Percentiles rank a stretch among this genome's conserved stretches.
phyloP scores from a whole-genome alignment of 2,797 vertebrate genomes.

The Propithecus deckenii region DNA sequence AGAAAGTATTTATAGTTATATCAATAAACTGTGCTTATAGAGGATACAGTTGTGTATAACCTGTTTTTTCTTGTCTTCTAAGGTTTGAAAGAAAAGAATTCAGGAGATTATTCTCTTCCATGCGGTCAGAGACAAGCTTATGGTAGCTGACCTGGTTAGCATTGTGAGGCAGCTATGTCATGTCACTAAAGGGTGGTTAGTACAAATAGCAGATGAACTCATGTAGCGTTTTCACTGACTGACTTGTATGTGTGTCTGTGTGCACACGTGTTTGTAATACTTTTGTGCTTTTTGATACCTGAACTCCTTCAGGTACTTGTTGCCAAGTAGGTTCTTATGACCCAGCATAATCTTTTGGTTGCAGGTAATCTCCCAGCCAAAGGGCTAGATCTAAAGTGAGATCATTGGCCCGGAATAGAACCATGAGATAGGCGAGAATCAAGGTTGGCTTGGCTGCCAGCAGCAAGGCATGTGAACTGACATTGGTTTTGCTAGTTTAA shows the following conservation, averaged over 20 bases:
- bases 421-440: not conserved
- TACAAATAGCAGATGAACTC: not conserved
- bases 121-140: not conserved
- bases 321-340: not conserved
- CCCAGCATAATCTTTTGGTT: not conserved
- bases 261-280: not conserved
- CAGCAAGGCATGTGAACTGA: not conserved
- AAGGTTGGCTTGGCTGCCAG: not conserved
- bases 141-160: not conserved
- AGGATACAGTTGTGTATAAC: not conserved
- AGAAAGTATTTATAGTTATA: not conserved
- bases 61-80: not conserved
- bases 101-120: not conserved
- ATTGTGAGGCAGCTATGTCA: not conserved
- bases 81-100: not conserved
- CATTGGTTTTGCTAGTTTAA: not conserved
- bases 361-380: not conserved
- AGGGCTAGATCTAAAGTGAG: not conserved
- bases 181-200: not conserved
- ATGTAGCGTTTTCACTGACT: not conserved
- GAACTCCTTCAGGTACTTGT: not conserved
- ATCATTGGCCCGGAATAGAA: not conserved
- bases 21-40: not conserved
- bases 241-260: not conserved
- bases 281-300: not conserved